phyloP scores from a whole-genome alignment of 2,797 vertebrate genomes.

The Pseudopleuronectes americanus region DNA sequence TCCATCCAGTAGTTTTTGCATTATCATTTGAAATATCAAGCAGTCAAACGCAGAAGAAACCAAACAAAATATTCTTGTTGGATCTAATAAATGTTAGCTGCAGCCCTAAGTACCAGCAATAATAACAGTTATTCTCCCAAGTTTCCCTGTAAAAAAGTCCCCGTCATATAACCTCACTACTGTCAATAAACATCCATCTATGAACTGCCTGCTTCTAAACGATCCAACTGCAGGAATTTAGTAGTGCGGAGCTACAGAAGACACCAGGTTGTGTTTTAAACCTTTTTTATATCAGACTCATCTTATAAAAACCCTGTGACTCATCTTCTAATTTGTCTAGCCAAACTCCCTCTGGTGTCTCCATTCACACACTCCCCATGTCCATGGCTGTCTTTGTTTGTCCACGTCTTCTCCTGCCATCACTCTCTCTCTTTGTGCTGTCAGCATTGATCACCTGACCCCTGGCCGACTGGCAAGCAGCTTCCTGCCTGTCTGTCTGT shows the following conservation, averaged over 20 bases:
- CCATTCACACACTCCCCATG: conserved; percentile 1
- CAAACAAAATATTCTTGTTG: too few species aligned
- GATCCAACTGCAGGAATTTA: not conserved
- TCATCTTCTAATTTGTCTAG: conserved; percentile 1
- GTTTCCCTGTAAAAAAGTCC: too few species aligned
- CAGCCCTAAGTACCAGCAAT: too few species aligned
- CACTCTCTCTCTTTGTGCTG: conserved; percentile 19
- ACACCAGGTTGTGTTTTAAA: not conserved
- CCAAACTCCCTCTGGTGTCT: conserved; percentile 15
- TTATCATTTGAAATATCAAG: too few species aligned
- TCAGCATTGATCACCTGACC: conserved; percentile 71
- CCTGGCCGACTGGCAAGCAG: conserved; percentile 54
- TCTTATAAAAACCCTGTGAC: conserved; percentile 7
- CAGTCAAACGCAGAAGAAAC: too few species aligned
- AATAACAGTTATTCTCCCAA: too few species aligned
- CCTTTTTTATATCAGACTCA: conserved; percentile 7
- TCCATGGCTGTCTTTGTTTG: conserved; percentile 42
- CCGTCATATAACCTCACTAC: too few species aligned
- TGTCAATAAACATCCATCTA: conserved; percentile 2
- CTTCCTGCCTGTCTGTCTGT: conserved; percentile 66
- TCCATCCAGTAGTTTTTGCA: too few species aligned
- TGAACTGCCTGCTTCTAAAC: conserved; percentile 3
- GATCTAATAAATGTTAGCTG: too few species aligned
- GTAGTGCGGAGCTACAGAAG: not conserved
- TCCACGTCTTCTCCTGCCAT: conserved; percentile 20